These are phyloP conservation scores for Philantomba maxwellii DNA, from an alignment of 2,113 vertebrate genomes.

Conservation along the genomic window DNA sequence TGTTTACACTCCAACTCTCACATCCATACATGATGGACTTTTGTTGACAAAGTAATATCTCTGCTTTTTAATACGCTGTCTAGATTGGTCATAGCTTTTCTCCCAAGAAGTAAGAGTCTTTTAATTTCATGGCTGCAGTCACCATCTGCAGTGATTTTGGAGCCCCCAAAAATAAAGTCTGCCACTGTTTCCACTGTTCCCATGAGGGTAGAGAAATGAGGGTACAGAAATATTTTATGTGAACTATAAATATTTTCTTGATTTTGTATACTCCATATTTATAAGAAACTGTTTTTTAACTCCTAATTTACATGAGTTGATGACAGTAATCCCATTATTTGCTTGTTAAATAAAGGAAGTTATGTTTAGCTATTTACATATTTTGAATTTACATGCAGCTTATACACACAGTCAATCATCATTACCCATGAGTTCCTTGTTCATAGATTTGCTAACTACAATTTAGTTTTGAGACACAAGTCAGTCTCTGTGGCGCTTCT, in stretches of 20 bases:
- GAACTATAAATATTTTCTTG: not conserved
- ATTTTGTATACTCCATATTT: not conserved
- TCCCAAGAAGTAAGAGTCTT: not conserved
- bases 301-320: not conserved
- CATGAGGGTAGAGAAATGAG: not conserved
- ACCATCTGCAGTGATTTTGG: not conserved
- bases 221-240: not conserved
- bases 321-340: not conserved
- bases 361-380: not conserved
- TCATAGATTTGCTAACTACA: not conserved
- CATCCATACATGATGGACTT: not conserved
- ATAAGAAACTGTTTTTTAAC: not conserved
- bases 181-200: not conserved
- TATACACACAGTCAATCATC: not conserved
- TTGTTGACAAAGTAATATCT: not conserved
- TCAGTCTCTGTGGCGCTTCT: not conserved
- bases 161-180: not conserved
- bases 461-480: not conserved
- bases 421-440: not conserved
- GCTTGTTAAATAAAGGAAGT: not conserved
- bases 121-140: not conserved
- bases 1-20: not conserved
- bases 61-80: not conserved
- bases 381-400: not conserved
- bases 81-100: not conserved